These are phyloP conservation scores for Drosophila nigromelanica DNA, from an alignment of 1,140 invertebrate species.

Conservation along the genomic window DNA sequence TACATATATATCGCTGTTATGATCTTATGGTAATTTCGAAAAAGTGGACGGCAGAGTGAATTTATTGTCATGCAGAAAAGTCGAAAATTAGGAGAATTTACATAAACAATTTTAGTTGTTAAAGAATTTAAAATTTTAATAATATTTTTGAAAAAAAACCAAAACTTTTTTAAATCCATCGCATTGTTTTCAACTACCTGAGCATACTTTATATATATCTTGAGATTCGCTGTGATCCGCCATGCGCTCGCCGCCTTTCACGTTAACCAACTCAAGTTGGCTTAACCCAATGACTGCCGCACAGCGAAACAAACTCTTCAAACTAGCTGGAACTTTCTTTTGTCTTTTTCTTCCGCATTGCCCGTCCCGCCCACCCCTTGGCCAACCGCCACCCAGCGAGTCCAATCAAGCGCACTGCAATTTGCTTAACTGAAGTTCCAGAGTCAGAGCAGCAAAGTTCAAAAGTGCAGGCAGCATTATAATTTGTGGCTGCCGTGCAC, in stretches of 20 bases:
- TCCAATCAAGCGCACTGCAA: constrained; percentile 68
- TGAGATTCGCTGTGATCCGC: neutral
- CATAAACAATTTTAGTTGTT: too few relatives aligned
- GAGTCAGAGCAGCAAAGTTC: constrained; percentile 55
- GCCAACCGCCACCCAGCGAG: constrained; percentile 14
- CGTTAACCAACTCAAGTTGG: constrained; percentile 30
- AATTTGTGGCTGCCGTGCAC: constrained; percentile 79
- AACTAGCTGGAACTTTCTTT: constrained; percentile 67
- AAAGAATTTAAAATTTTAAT: neutral
- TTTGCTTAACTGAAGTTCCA: constrained; percentile 55
- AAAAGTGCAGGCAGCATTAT: constrained; percentile 80
- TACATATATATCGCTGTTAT: too few relatives aligned
- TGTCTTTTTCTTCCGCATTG: constrained; percentile 44
- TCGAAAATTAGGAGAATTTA: too few relatives aligned
- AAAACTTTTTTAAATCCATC: too few relatives aligned
- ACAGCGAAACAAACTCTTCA: constrained; percentile 40
- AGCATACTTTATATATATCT: constrained; percentile 8
- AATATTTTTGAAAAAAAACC: neutral
- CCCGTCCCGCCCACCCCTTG: neutral
- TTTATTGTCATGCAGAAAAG: too few relatives aligned
- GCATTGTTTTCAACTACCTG: neutral
- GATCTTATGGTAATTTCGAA: too few relatives aligned
- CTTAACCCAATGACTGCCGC: too few relatives aligned
- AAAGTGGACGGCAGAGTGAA: too few relatives aligned
- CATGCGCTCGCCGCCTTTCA: constrained; percentile 34